Base-by-base conservation (phyloP, 2,797 vertebrate species). In the Amphiprion clarkii region DNA sequence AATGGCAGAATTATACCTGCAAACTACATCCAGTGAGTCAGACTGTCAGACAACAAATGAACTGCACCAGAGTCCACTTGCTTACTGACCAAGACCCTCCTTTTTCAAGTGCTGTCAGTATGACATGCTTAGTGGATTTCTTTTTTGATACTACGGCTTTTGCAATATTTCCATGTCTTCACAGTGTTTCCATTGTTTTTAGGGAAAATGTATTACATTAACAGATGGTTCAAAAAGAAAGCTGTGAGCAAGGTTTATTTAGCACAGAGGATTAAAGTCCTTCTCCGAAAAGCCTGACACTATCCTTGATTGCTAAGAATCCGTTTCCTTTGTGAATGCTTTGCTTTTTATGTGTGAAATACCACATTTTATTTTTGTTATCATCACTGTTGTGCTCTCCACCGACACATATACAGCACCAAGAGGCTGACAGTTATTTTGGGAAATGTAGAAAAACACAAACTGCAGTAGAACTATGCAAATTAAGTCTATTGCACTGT, bases 331-430 rank as follows among this genome's bases (percentile, higher is more conserved):
- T 21, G 4, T 31, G 14, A 46, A 40, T 68, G 25, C 54, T 13
- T 42, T 29, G 12, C 44, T 56, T 29, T 5, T 52, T 64, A 42
- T 40, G 56, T 74, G 71, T 49, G 59, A 74, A 79, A 75, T 46
- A 46, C 16, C 16, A 19, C 5, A 25, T 72, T 74, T 25, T 39
- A 31, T 49, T 42, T 60, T 19, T 65, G 62, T 71, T 60, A 52
- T 51, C 49, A 25, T 49, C 55, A 63, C 66, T 46, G 5, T 17
- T 40, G 19, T 76, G 58, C 58, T 71, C 44, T 54, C 54, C 46
- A 23, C 62, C 44, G 46, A 74, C 74, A 46, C 56, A n/a, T 14
- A 8, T 5, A 23, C 44, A 46, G 44, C 27, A 56, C 27, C 10
- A 3, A 42, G 25, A 51, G 1, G 21, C 44, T 56, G 31, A 19